phyloP scores from a whole-genome alignment of 2,113 vertebrate species.

The Centrocercus urophasianus region DNA sequence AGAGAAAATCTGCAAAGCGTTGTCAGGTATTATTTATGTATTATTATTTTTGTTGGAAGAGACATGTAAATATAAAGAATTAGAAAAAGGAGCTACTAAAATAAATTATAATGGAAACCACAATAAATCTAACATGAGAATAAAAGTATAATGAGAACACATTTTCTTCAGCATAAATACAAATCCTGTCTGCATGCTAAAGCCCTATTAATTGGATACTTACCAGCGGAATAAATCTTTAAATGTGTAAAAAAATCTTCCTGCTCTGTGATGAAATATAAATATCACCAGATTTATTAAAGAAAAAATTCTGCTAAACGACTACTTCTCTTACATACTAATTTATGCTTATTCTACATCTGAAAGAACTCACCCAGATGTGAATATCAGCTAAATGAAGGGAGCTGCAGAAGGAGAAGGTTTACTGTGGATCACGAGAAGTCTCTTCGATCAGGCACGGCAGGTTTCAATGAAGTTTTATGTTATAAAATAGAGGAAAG shows the following conservation, averaged over 20 bases:
- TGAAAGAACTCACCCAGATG: conserved; percentile 43
- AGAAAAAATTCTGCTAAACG: conserved; percentile 68
- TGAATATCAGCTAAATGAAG: conserved; percentile 51
- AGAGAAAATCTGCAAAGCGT: conserved; percentile 61
- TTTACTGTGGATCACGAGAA: conserved; percentile 47
- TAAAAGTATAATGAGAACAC: conserved; percentile 79
- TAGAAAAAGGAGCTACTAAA: conserved; percentile 76
- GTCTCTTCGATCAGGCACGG: conserved; percentile 12
- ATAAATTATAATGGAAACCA: conserved; percentile 75
- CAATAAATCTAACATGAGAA: conserved; percentile 74
- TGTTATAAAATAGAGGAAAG: conserved; percentile 52
- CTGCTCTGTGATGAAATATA: conserved; percentile 71
- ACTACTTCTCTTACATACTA: conserved; percentile 65
- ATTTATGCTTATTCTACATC: conserved; percentile 64
- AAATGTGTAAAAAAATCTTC: conserved; percentile 71
- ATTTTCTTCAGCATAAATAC: conserved; percentile 79
- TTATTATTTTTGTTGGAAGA: conserved; percentile 79
- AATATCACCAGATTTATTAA: conserved; percentile 69
- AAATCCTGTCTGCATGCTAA: conserved; percentile 75
- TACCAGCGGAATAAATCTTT: conserved; percentile 72
- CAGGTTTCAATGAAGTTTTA: conserved; percentile 57
- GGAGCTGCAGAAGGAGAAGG: conserved; percentile 37
- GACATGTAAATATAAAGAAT: conserved; percentile 77
- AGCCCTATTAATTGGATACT: conserved; percentile 79
- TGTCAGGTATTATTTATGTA: conserved; percentile 80